These are phyloP conservation scores for Grammomys dolichurus DNA, from an alignment of 2,113 vertebrate genomes.

Conservation along the genomic window DNA sequence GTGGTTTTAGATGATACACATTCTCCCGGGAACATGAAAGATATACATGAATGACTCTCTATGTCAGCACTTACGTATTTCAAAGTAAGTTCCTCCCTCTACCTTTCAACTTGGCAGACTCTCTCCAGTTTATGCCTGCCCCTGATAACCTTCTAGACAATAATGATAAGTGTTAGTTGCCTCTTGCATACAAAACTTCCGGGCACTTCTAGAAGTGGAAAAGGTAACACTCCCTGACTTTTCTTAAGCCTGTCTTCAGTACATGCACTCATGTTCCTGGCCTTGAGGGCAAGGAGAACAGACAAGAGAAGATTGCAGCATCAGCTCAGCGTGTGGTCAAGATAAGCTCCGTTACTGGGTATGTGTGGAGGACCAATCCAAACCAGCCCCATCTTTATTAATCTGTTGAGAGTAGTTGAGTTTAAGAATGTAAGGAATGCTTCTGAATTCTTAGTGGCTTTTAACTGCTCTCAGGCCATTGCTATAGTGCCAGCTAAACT, in stretches of 20 bases:
- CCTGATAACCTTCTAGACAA: neutral
- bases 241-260: neutral
- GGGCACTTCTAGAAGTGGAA: neutral
- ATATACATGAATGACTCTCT: neutral
- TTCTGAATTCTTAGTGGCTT: constrained; percentile 1
- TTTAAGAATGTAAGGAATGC: neutral
- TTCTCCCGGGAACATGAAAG: neutral
- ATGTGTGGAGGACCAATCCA: neutral
- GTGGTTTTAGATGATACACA: neutral
- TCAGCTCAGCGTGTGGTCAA: neutral
- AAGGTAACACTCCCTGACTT: neutral
- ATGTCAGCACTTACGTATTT: neutral
- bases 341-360: neutral
- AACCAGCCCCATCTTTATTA: neutral
- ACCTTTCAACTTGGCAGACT: neutral
- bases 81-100: no score
- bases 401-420: neutral
- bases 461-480: constrained; percentile 27
- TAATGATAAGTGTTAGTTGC: neutral
- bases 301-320: neutral
- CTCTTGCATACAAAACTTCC: neutral
- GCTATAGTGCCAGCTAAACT: constrained; percentile 8
- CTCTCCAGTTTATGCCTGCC: neutral
- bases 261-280: neutral
- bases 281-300: constrained; percentile 16